Evolutionary conservation across 2,113 vertebrate species (phyloP).

Genomic region (Pterocles gutturalis): DNA sequence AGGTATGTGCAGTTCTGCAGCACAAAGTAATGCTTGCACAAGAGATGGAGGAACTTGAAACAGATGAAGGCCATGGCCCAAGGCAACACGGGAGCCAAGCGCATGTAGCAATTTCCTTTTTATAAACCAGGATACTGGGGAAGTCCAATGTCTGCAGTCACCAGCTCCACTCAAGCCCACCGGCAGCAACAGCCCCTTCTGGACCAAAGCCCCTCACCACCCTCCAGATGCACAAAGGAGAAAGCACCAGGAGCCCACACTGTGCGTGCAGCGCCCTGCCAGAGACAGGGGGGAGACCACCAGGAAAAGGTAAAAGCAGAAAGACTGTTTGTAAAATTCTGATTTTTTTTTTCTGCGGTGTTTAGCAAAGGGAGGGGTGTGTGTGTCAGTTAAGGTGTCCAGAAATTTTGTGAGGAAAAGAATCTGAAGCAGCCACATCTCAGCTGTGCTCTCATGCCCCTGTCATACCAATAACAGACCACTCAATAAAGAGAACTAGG

Average conservation of each 20-base stretch:
- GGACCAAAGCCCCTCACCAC: background rate
- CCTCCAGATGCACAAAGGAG: background rate
- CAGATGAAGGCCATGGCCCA: background rate
- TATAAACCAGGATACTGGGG: background rate
- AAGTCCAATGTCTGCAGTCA: background rate
- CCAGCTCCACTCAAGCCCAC: background rate
- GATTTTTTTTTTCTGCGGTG: background rate
- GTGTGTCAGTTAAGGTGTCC: background rate
- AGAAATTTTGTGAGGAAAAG: background rate
- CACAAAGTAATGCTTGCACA: background rate
- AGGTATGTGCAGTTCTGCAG: background rate
- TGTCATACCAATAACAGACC: background rate
- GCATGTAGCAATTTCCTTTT: background rate
- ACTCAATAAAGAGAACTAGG: background rate
- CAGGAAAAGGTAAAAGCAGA: background rate
- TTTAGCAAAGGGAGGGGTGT: background rate
- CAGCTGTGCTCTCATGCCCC: background rate
- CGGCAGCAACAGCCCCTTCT: background rate
- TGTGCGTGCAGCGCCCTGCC: background rate
- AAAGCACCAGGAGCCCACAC: background rate
- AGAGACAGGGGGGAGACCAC: background rate
- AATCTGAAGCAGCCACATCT: background rate
- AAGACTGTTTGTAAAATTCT: background rate
- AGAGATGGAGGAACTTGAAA: background rate
- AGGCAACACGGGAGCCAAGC: background rate